Base-by-base conservation (phyloP, 2,797 vertebrate species). In the Spinus pinus region DNA sequence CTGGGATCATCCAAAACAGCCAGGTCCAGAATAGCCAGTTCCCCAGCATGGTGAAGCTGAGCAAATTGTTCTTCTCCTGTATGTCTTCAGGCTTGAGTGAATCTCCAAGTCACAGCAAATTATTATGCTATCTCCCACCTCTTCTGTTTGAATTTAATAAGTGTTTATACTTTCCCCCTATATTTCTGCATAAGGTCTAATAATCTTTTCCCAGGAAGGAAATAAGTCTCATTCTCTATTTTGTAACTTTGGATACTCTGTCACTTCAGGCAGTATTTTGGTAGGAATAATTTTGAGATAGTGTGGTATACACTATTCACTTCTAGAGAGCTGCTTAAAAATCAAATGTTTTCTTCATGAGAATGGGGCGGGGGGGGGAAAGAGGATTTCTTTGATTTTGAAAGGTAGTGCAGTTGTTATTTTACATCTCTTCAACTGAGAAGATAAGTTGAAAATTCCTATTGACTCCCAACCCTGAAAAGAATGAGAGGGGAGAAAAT, bases 391-490 rank as follows among this genome's bases (percentile, higher is more conserved):
- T 86, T 19, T 83, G 33, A 44, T 74, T 86, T 77, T 73, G 71
- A 51, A 81, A 75, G 37, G 51, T 78, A 61, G 14, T 2, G 1
- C 46, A 60, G 53, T 70, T 73, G 75, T 93, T 93, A 81, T 65
- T 95, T 91, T 86, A 57, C 46, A 47, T 91, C 24, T 89, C 33
- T 77, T n/a, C 42, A 47, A 50, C 4, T 81, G 72, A 74, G 70
- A 78, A 86, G 54, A 44, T 90, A 74, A 92, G 74, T 65, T 69
- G 81, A 87, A 81, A 95, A 85, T 88, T 78, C 33, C 25, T 62
- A 4, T 71, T 81, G 91, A 78, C 33, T 92, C 27, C 21, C 58
- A 83, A 25, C 37, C 23, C 23, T 53, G 49, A 47, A 81, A 90
- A 88, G 54, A 88, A 14, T 27, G 19, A 37, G 39, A 12, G 3